A percentile compares a stretch with the other conserved stretches of the same genome.
Conservation (phyloP, 2,888 invertebrate species). For the Drosophila histrio region DNA sequence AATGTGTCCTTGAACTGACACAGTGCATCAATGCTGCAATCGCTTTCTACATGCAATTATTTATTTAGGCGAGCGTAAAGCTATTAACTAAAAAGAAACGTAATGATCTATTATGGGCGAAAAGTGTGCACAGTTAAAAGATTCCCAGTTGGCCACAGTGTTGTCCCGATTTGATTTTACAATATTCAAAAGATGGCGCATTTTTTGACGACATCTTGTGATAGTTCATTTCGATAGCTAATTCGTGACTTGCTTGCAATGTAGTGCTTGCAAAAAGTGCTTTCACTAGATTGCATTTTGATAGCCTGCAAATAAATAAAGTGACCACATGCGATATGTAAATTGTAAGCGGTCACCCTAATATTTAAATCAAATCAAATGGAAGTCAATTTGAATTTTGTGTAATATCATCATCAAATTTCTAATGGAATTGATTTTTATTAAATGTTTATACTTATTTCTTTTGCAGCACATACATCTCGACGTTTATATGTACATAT, state of each 20-base stretch:
- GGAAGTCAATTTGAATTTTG: not conserved
- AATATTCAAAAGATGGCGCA: not conserved
- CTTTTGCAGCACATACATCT: too few relatives aligned
- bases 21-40: slow-evolving; percentile 13
- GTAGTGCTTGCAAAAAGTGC: not conserved
- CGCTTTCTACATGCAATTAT: slow-evolving; percentile 10
- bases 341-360: not conserved
- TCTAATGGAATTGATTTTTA: too few relatives aligned
- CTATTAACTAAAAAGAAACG: not conserved
- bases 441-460: too few relatives aligned
- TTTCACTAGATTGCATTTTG: too few relatives aligned
- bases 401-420: not conserved
- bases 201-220: not conserved
- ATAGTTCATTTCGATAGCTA: not conserved
- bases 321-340: not conserved
- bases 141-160: not conserved
- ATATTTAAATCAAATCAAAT: not conserved
- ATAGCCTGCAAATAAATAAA: too few relatives aligned
- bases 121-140: not conserved
- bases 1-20: slow-evolving; percentile 42
- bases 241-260: not conserved
- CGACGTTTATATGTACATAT: not conserved
- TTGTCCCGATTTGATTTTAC: not conserved
- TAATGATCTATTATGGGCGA: not conserved
- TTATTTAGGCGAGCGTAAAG: slow-evolving; percentile 7